phyloP scores from a whole-genome alignment of 1,140 invertebrate species.

The Plectrocnemia conspersa region DNA sequence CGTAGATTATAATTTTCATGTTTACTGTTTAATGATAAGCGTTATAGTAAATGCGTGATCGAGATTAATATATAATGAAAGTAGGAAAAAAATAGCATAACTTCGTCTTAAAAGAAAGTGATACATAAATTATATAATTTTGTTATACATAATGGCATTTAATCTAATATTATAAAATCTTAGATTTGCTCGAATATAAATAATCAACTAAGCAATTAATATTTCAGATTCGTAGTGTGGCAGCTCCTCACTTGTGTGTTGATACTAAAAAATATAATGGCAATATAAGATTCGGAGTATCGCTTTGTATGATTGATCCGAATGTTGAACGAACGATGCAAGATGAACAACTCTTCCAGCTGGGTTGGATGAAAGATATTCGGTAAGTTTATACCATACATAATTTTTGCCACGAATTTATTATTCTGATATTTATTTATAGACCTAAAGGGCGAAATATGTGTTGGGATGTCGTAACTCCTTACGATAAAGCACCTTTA shows the following conservation, averaged over 20 bases:
- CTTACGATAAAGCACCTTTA: slow-evolving; percentile 69
- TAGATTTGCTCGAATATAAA: too few species aligned
- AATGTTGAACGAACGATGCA: slow-evolving; percentile 47
- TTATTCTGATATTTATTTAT: slow-evolving; percentile 20
- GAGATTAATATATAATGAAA: too few species aligned
- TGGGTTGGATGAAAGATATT: slow-evolving; percentile 92
- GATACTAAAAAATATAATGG: slow-evolving; percentile 65
- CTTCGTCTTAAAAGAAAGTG: too few species aligned
- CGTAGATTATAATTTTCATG: too few species aligned
- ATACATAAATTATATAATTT: too few species aligned
- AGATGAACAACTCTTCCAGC: slow-evolving; percentile 59
- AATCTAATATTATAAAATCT: too few species aligned
- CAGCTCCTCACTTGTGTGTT: slow-evolving; percentile 63
- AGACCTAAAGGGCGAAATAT: slow-evolving; percentile 72
- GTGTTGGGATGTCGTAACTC: slow-evolving; percentile 86
- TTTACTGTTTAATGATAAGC: too few species aligned
- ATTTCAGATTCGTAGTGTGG: slow-evolving; percentile 64
- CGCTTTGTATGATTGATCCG: slow-evolving; percentile 41
- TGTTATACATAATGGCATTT: too few species aligned
- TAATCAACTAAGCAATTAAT: slow-evolving; percentile 11
- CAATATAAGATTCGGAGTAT: slow-evolving; percentile 63
- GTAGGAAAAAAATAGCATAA: too few species aligned
- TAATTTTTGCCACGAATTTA: too few species aligned
- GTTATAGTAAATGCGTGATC: too few species aligned
- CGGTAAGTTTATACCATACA: slow-evolving; percentile 38